phyloP scores from a whole-genome alignment of 2,888 invertebrate species.

The Eupelmus urozonus region DNA sequence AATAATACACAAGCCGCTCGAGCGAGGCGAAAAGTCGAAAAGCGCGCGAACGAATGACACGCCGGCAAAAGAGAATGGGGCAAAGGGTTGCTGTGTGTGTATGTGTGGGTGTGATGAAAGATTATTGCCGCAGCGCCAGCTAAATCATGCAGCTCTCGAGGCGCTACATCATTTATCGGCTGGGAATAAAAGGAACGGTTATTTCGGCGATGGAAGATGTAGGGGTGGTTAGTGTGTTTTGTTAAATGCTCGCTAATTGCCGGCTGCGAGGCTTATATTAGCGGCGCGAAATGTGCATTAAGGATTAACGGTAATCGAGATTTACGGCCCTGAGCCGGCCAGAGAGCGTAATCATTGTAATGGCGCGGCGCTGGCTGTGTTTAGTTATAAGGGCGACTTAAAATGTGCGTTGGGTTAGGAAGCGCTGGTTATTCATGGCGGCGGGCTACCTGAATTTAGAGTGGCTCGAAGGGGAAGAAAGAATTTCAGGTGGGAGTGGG shows the following conservation, averaged over 20 bases:
- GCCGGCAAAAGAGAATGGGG: background rate
- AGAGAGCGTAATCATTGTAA: conserved; percentile 12
- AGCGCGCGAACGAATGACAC: conserved; percentile 3
- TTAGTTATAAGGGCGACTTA: background rate
- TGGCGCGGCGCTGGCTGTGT: background rate
- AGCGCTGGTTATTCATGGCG: no score
- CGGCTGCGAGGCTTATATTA: background rate
- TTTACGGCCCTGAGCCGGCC: background rate
- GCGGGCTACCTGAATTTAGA: no score
- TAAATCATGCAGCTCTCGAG: conserved; percentile 56
- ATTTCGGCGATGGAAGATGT: background rate
- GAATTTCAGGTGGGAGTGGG: no score
- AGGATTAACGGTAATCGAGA: conserved; percentile 7
- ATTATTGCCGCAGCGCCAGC: conserved; percentile 52
- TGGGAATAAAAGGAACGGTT: background rate
- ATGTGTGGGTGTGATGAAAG: conserved; percentile 48
- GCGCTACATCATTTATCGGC: conserved; percentile 51
- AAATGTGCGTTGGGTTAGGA: no score
- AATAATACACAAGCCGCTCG: conserved; percentile 54
- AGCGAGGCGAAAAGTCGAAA: conserved; percentile 20
- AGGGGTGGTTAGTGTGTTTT: background rate
- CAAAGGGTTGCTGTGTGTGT: no score
- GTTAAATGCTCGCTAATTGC: conserved; percentile 7
- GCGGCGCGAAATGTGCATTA: conserved; percentile 1
- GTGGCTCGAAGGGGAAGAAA: no score